Conservation (phyloP, 2,888 invertebrate species). For the Leptopterna dolabrata region DNA sequence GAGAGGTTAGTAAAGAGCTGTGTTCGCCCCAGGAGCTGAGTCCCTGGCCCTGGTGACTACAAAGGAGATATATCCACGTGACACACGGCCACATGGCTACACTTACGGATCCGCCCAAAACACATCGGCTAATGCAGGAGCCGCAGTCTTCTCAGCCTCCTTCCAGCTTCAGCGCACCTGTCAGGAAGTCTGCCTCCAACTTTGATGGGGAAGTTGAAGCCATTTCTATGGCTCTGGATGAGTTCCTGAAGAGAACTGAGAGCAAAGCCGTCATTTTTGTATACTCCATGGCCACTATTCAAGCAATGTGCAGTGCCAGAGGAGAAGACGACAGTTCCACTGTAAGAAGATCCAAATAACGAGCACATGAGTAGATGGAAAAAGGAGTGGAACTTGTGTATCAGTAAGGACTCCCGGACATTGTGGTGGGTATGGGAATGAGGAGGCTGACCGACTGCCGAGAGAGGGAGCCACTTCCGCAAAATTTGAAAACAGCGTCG, state of each 20-base stretch:
- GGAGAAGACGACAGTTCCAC: conserved; percentile 16
- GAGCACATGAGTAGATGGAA: neutral
- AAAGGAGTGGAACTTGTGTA: neutral
- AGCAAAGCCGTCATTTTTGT: neutral
- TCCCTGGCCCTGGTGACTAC: neutral
- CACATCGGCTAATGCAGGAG: neutral
- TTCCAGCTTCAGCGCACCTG: conserved; percentile 2
- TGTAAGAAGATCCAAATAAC: no score
- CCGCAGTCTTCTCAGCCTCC: neutral
- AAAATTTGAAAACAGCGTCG: neutral
- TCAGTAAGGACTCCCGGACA: conserved; percentile 19
- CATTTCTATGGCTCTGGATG: neutral
- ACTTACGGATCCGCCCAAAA: neutral
- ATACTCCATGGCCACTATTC: neutral
- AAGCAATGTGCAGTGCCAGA: neutral
- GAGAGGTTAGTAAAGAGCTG: no score
- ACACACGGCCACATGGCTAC: neutral
- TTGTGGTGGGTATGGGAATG: conserved; percentile 20
- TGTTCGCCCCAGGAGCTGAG: neutral
- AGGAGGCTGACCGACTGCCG: neutral
- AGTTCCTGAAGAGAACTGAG: neutral
- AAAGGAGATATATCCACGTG: neutral
- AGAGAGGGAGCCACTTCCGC: neutral
- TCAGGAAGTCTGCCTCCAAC: neutral
- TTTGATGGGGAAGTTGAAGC: no score